phyloP scores from a whole-genome alignment of 2,797 vertebrate species.

The Falco berigora region DNA sequence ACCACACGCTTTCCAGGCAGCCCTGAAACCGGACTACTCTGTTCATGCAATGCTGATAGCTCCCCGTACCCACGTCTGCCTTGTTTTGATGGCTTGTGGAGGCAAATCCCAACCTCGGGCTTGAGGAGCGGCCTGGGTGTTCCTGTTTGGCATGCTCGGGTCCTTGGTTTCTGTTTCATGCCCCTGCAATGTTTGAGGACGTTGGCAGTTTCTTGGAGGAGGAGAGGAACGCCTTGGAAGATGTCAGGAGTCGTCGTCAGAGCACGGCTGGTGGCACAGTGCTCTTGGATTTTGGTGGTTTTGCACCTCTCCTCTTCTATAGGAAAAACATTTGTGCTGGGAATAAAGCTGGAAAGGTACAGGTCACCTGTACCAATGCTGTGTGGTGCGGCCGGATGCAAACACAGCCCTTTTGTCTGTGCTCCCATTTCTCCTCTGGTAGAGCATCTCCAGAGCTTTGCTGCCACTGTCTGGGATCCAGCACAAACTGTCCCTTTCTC shows the following conservation, averaged over 20 bases:
- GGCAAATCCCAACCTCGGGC: background rate
- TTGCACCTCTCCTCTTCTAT: background rate
- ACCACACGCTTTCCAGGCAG: background rate
- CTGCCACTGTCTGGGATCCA: background rate
- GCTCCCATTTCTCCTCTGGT: background rate
- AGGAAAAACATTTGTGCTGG: background rate
- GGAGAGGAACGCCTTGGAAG: background rate
- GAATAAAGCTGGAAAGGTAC: background rate
- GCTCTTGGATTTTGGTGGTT: background rate
- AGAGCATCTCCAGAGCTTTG: background rate
- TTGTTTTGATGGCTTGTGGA: background rate
- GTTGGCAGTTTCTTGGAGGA: background rate
- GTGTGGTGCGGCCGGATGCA: background rate
- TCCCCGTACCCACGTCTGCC: accelerated
- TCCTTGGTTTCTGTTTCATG: background rate
- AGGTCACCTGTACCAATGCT: background rate
- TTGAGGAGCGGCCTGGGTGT: background rate
- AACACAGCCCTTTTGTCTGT: background rate
- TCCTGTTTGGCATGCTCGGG: background rate
- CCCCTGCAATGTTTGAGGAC: background rate
- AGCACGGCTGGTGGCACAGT: background rate
- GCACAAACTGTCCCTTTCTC: background rate
- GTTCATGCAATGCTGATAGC: background rate
- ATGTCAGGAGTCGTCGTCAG: background rate
- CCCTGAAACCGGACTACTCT: background rate